Percentiles rank a stretch among this genome's conserved stretches.
Conservation (phyloP, 2,797 vertebrate species). For the Lepilemur ruficaudatus region DNA sequence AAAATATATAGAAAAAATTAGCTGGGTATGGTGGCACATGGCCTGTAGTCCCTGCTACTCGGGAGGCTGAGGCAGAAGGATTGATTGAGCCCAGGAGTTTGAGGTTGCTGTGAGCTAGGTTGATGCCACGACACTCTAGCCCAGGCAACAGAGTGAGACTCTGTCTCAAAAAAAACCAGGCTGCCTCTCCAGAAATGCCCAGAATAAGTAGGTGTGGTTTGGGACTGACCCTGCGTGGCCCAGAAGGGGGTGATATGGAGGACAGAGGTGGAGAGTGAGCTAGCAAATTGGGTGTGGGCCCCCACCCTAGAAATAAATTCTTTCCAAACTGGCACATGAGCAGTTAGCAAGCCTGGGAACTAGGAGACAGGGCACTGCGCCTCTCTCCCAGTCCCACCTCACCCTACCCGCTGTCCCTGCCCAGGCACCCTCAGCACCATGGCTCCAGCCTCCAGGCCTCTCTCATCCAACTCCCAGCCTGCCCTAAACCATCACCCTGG, state of each 20-base stretch:
- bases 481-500: too few relatives aligned
- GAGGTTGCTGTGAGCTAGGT: too few relatives aligned
- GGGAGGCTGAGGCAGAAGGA: too few relatives aligned
- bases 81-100: too few relatives aligned
- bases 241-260: not conserved
- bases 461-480: not conserved
- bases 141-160: too few relatives aligned
- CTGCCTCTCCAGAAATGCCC: constrained; percentile 16
- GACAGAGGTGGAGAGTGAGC: not conserved
- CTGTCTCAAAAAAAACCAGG: not conserved
- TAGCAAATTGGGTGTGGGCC: not conserved
- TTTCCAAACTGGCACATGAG: not conserved
- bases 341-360: not conserved
- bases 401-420: too few relatives aligned
- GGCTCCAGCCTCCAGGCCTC: not conserved
- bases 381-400: not conserved
- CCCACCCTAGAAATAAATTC: not conserved
- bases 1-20: too few relatives aligned
- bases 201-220: not conserved
- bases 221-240: not conserved
- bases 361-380: not conserved
- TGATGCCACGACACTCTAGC: too few relatives aligned
- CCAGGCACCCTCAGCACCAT: not conserved
- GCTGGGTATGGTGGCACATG: too few relatives aligned
- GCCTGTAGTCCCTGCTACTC: too few relatives aligned